Conservation (phyloP, 1,140 invertebrate species). For the Cryptotermes secundus region DNA sequence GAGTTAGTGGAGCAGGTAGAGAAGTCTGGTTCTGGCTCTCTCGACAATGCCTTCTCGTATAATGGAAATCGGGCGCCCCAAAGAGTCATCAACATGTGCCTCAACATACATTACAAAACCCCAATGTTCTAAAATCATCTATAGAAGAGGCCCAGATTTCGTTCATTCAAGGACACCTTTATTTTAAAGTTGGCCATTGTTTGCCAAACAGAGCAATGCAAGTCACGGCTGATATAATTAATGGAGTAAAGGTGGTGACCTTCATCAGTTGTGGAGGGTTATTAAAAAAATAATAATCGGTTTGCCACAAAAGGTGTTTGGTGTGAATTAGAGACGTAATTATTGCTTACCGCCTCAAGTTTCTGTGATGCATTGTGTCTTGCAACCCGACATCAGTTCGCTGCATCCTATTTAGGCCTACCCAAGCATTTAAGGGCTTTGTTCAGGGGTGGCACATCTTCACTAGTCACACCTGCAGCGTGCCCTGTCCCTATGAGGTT, state of each 20-base stretch:
- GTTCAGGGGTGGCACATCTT: too few relatives aligned
- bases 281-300: neutral
- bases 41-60: neutral
- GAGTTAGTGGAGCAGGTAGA: too few relatives aligned
- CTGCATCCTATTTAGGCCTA: too few relatives aligned
- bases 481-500: too few relatives aligned
- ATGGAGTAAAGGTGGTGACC: neutral
- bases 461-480: too few relatives aligned
- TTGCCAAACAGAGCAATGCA: neutral
- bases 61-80: neutral
- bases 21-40: neutral
- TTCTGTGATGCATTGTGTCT: too few relatives aligned
- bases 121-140: neutral
- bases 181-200: neutral
- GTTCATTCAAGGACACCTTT: neutral
- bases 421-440: too few relatives aligned
- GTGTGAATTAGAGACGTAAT: neutral
- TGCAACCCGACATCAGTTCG: too few relatives aligned
- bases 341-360: neutral
- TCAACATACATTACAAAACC: neutral
- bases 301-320: neutral
- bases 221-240: conserved; percentile 8
- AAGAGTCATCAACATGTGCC: neutral
- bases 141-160: neutral
- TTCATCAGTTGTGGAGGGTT: neutral